Evolutionary conservation across 2,797 vertebrate species (phyloP).

Genomic region (Aphelocoma californica): DNA sequence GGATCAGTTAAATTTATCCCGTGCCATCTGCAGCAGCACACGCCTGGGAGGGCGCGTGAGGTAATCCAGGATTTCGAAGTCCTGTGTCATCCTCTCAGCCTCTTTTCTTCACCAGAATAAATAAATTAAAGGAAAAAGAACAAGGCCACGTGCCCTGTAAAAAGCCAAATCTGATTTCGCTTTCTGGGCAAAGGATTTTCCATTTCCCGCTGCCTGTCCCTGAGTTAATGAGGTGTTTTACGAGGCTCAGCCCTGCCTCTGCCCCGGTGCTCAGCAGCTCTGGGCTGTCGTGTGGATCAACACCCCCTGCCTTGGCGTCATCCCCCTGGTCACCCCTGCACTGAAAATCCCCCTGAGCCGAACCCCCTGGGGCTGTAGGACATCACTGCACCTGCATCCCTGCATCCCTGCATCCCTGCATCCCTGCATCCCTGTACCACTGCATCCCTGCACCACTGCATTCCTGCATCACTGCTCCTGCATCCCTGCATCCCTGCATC

Average conservation of each 20-base stretch:
- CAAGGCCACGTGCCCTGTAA: neutral
- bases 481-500: too few species aligned
- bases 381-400: too few species aligned
- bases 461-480: too few species aligned
- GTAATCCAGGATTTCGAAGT: neutral
- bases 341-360: neutral
- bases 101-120: neutral
- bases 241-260: neutral
- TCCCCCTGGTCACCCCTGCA: neutral
- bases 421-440: too few species aligned
- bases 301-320: rapidly evolving
- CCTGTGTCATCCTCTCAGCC: neutral
- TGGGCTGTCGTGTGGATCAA: rapidly evolving
- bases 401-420: too few species aligned
- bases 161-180: neutral
- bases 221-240: neutral
- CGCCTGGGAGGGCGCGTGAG: neutral
- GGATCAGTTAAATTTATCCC: neutral
- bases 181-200: neutral
- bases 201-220: neutral
- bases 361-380: neutral
- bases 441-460: too few species aligned
- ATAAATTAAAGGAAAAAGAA: neutral
- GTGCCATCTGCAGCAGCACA: neutral
- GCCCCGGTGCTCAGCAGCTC: neutral